Conservation (phyloP, 2,888 invertebrate species). For the Incurvaria masculella region DNA sequence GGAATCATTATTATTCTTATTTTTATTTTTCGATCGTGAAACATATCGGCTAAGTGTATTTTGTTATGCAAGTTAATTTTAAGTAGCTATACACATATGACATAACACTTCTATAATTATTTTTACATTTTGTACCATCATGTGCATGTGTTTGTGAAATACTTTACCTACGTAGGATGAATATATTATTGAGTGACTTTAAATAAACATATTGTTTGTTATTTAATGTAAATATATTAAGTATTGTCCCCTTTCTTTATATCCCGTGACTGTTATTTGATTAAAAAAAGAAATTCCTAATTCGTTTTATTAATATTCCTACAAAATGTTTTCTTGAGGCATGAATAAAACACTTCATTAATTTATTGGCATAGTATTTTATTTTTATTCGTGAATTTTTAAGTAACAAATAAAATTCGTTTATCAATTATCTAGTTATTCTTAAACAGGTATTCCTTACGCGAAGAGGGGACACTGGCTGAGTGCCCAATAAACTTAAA, state of each 20-base stretch:
- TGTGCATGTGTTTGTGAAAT: conserved; percentile 28
- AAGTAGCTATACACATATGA: no score
- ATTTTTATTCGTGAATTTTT: conserved; percentile 49
- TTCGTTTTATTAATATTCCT: conserved; percentile 21
- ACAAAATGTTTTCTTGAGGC: no score
- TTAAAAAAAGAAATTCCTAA: conserved; percentile 40
- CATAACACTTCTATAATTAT: conserved; percentile 26
- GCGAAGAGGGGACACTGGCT: not conserved
- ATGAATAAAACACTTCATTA: not conserved
- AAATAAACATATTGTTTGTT: conserved; percentile 5
- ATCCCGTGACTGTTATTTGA: conserved; percentile 51
- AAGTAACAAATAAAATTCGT: conserved; percentile 52
- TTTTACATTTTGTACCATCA: not conserved
- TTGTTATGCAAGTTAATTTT: conserved; percentile 21
- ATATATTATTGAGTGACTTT: conserved; percentile 30
- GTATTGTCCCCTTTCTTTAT: conserved; percentile 12
- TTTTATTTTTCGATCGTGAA: not conserved
- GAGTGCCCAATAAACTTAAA: not conserved
- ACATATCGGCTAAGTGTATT: conserved; percentile 8
- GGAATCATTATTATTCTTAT: not conserved
- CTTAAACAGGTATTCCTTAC: no score
- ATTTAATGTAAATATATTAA: conserved; percentile 22
- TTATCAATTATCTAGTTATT: conserved; percentile 43
- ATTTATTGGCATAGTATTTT: conserved; percentile 53
- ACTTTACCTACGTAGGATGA: conserved; percentile 54